Evolutionary conservation across 2,888 invertebrate genomes (phyloP).

Genomic region (Acleris emargana): DNA sequence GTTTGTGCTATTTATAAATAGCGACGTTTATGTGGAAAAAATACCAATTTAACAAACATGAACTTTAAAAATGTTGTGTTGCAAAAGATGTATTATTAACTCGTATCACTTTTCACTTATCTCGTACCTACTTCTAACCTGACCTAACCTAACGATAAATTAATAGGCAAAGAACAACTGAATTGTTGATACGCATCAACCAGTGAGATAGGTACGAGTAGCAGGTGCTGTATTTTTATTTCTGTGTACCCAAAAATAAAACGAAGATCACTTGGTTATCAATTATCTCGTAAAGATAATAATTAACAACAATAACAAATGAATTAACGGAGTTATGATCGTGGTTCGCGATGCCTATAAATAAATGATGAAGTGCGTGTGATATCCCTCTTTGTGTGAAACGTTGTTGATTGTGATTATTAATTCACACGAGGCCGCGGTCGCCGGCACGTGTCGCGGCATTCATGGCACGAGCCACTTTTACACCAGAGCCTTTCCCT

Average conservation of each 20-base stretch:
- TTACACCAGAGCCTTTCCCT: slow-evolving; percentile 50
- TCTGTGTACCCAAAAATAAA: not conserved
- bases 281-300: slow-evolving; percentile 19
- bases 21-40: too few species aligned
- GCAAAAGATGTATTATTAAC: too few species aligned
- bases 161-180: too few species aligned
- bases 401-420: slow-evolving; percentile 48
- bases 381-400: slow-evolving; percentile 32
- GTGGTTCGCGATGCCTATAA: slow-evolving; percentile 23
- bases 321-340: slow-evolving; percentile 6
- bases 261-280: not conserved
- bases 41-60: too few species aligned
- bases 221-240: not conserved
- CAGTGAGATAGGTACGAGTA: not conserved
- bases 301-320: slow-evolving; percentile 2
- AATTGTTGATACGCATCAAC: too few species aligned
- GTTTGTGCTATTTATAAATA: too few species aligned
- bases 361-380: slow-evolving; percentile 35
- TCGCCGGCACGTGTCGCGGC: slow-evolving; percentile 54
- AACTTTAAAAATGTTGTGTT: too few species aligned
- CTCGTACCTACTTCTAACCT: too few species aligned
- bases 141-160: too few species aligned
- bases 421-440: slow-evolving; percentile 56
- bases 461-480: slow-evolving; percentile 53
- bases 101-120: too few species aligned